phyloP scores from a whole-genome alignment of 2,113 vertebrate species.

The Urocynchramus pylzowi region DNA sequence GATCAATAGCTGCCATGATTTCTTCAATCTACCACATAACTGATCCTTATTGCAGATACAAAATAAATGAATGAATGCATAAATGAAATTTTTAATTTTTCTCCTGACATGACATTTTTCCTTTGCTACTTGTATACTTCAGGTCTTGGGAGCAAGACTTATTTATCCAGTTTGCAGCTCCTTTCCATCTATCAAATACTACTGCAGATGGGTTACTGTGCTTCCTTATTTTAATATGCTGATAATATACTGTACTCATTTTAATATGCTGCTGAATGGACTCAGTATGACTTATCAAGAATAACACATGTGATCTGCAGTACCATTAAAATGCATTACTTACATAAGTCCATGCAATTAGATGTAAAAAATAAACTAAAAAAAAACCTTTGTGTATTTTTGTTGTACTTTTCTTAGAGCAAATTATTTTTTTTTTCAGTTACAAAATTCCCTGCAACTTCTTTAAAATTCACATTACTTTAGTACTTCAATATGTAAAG shows the following conservation, averaged over 20 bases:
- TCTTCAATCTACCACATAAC: not conserved
- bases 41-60: not conserved
- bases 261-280: not conserved
- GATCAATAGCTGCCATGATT: not conserved
- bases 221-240: not conserved
- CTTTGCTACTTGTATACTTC: not conserved
- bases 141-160: not conserved
- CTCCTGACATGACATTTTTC: not conserved
- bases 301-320: not conserved
- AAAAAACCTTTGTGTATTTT: not conserved
- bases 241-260: not conserved
- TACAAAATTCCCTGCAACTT: not conserved
- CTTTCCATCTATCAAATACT: not conserved
- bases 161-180: not conserved
- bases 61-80: not conserved
- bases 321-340: not conserved
- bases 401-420: not conserved
- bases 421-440: not conserved
- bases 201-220: not conserved
- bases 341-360: not conserved
- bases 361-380: not conserved
- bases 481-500: not conserved
- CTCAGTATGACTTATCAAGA: not conserved
- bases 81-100: not conserved
- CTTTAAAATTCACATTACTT: not conserved